Conservation (phyloP, 1,140 invertebrate species). For the Uloborus diversus region DNA sequence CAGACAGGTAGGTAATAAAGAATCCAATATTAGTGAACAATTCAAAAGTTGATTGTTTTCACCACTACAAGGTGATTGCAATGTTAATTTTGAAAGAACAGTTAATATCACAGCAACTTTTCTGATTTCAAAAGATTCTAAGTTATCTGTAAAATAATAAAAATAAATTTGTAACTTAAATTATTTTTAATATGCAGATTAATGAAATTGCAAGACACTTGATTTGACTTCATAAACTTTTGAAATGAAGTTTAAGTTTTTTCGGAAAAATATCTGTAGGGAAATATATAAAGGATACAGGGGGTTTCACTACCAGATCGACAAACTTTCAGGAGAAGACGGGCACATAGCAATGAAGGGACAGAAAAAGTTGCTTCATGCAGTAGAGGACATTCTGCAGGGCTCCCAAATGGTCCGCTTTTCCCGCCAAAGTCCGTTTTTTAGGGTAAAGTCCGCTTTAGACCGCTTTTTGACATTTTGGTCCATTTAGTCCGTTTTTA, state of each 20-base stretch:
- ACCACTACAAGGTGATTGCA: background rate
- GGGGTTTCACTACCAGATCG: background rate
- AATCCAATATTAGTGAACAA: conserved; percentile 4
- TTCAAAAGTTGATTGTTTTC: background rate
- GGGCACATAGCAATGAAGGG: background rate
- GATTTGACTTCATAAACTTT: background rate
- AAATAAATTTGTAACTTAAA: background rate
- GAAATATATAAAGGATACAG: background rate
- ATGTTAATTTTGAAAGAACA: background rate
- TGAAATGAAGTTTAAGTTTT: background rate
- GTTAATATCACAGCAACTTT: background rate
- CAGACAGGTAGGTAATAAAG: background rate
- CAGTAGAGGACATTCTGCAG: no score
- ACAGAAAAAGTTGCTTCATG: background rate
- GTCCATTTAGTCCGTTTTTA: no score
- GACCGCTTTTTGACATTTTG: no score
- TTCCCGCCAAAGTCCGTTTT: no score
- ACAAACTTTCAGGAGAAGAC: background rate
- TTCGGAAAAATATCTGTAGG: background rate
- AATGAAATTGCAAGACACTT: background rate
- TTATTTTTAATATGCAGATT: background rate
- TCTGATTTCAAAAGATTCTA: background rate
- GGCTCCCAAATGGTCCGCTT: no score
- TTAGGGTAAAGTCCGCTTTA: no score
- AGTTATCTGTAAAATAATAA: background rate